These are phyloP conservation scores for Liolophura sinensis DNA, from an alignment of 1,140 invertebrate genomes.

Conservation along the genomic window DNA sequence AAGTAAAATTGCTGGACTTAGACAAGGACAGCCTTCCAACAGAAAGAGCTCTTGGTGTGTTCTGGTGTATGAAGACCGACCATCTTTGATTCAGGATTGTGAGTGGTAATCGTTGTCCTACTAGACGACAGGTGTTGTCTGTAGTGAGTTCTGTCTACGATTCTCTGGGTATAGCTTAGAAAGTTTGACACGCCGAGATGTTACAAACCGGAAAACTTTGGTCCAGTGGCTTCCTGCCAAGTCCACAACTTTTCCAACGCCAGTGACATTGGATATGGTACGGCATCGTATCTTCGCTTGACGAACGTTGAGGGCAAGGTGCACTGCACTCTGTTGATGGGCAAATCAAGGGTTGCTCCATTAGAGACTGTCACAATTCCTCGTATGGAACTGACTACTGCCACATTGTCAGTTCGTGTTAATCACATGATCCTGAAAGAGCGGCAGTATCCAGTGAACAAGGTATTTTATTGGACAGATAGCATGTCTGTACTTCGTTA, in stretches of 20 bases:
- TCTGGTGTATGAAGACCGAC: slow-evolving; percentile 12
- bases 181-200: slow-evolving; percentile 2
- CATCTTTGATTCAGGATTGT: slow-evolving; percentile 11
- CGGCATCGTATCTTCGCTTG: too few relatives aligned
- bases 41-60: slow-evolving; percentile 17
- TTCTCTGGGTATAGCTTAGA: slow-evolving; percentile 19
- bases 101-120: neutral
- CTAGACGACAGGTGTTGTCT: slow-evolving; percentile 19
- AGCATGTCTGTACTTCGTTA: too few relatives aligned
- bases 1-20: neutral
- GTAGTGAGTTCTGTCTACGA: slow-evolving; percentile 18
- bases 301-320: too few relatives aligned
- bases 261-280: too few relatives aligned
- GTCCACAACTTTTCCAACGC: slow-evolving; percentile 5
- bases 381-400: slow-evolving; percentile 59
- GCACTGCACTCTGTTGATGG: too few relatives aligned
- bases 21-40: neutral
- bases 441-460: slow-evolving; percentile 3
- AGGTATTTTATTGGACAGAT: too few relatives aligned
- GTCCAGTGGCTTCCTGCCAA: neutral
- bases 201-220: slow-evolving; percentile 13
- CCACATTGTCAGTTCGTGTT: slow-evolving; percentile 39
- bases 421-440: slow-evolving; percentile 10
- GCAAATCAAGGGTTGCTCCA: too few relatives aligned
- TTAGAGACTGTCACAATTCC: slow-evolving; percentile 58